Conservation (phyloP, 2,888 invertebrate genomes). For the Stenotaenia linearis region DNA sequence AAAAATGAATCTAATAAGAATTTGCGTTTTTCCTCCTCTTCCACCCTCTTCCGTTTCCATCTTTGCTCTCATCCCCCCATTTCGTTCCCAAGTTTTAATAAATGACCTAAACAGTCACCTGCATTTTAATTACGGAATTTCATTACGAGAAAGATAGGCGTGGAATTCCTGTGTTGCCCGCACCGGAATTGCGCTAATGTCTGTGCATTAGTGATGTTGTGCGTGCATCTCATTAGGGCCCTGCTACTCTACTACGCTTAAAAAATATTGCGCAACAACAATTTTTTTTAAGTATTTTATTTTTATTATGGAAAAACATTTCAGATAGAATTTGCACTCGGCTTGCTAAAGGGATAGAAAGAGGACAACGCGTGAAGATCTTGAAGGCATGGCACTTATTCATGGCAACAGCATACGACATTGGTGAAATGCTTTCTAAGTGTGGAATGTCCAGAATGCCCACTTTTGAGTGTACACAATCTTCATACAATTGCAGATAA, state of each 20-base stretch:
- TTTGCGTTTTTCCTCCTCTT: slow-evolving; percentile 28
- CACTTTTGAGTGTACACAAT: background rate
- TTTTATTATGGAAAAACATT: background rate
- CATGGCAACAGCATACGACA: background rate
- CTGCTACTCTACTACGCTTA: background rate
- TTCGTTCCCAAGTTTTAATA: slow-evolving; percentile 30
- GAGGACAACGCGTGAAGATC: background rate
- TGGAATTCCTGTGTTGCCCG: slow-evolving; percentile 27
- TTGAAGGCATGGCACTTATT: background rate
- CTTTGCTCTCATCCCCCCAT: slow-evolving; percentile 17
- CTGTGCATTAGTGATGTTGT: slow-evolving; percentile 30
- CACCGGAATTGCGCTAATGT: slow-evolving; percentile 31
- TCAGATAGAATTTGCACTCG: background rate
- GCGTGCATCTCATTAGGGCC: slow-evolving; percentile 31
- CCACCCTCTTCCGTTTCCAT: slow-evolving; percentile 26
- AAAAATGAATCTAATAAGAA: slow-evolving; percentile 33
- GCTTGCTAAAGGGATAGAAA: background rate
- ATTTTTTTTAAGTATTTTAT: background rate
- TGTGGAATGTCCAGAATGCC: slow-evolving; percentile 4
- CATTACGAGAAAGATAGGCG: slow-evolving; percentile 30
- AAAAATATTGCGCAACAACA: background rate
- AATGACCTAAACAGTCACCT: slow-evolving; percentile 33
- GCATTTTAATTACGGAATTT: slow-evolving; percentile 35
- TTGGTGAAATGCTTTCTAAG: background rate
- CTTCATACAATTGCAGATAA: background rate